phyloP scores from a whole-genome alignment of 1,140 invertebrate species.

The Zaprionus capensis region DNA sequence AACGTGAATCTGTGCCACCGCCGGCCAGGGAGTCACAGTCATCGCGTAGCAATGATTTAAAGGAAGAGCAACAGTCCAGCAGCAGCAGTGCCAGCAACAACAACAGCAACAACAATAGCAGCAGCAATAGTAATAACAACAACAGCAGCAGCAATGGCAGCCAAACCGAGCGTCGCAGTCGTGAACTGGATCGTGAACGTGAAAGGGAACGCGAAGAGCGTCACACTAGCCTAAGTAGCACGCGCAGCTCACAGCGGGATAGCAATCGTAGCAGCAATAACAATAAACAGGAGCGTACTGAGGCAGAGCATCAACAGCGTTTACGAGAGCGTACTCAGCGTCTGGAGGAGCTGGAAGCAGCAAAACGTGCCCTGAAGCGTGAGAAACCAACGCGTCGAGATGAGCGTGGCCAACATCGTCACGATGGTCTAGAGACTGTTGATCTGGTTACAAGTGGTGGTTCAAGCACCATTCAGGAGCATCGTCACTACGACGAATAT shows the following conservation, averaged over 20 bases:
- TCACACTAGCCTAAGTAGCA: conserved; percentile 36
- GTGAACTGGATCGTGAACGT: conserved; percentile 52
- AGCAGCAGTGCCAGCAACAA: conserved; percentile 25
- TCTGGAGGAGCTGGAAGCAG: conserved; percentile 56
- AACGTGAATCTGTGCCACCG: conserved; percentile 33
- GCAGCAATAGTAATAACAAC: conserved; percentile 34
- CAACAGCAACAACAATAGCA: conserved; percentile 27
- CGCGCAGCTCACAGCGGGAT: conserved; percentile 56
- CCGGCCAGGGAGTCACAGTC: conserved; percentile 46
- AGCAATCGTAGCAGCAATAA: conserved; percentile 35
- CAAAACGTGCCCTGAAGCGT: conserved; percentile 45
- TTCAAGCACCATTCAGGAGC: conserved; percentile 51
- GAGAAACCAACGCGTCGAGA: conserved; percentile 63
- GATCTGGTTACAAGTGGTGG: conserved; percentile 51
- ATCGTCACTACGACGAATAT: conserved; percentile 71
- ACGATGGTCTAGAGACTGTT: conserved; percentile 64
- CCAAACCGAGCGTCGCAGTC: conserved; percentile 48
- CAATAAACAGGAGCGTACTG: conserved; percentile 51
- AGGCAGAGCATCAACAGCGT: conserved; percentile 59
- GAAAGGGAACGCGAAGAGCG: conserved; percentile 50
- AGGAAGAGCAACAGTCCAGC: conserved; percentile 30
- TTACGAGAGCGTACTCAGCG: conserved; percentile 54
- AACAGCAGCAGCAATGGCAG: conserved; percentile 51
- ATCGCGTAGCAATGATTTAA: conserved; percentile 40
- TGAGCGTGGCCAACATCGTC: conserved; percentile 57